Evolutionary conservation across 2,113 vertebrate genomes (phyloP).

Genomic region (Sphaerodactylus townsendi): DNA sequence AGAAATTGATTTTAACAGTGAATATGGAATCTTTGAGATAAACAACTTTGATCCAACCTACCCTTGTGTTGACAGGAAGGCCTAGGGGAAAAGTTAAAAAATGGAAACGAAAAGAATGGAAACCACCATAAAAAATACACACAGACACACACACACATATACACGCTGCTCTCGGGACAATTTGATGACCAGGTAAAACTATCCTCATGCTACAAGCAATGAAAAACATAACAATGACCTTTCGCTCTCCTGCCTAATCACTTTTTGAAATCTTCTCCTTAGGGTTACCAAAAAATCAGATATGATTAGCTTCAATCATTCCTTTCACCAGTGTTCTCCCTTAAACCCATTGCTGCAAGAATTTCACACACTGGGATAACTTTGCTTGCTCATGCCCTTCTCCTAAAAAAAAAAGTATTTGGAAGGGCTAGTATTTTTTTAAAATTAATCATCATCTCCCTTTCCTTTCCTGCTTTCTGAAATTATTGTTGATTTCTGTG

Average conservation of each 20-base stretch:
- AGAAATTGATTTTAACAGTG: constrained; percentile 75
- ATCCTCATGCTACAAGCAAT: constrained; percentile 64
- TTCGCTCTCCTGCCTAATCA: constrained; percentile 68
- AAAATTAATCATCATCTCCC: constrained; percentile 52
- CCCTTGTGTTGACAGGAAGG: constrained; percentile 95
- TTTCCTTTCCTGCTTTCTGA: constrained; percentile 53
- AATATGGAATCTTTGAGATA: constrained; percentile 72
- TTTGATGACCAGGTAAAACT: constrained; percentile 86
- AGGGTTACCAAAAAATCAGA: constrained; percentile 65
- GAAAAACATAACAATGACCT: constrained; percentile 66
- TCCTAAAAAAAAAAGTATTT: background rate
- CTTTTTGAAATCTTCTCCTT: constrained; percentile 67
- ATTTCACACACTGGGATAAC: constrained; percentile 54
- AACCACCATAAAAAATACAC: constrained; percentile 85
- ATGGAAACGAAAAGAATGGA: constrained; percentile 94
- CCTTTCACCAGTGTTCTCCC: constrained; percentile 64
- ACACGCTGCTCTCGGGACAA: constrained; percentile 59
- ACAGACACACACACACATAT: too few species aligned
- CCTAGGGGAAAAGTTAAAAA: constrained; percentile 96
- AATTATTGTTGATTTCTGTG: constrained; percentile 63
- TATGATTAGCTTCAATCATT: constrained; percentile 74
- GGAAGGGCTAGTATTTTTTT: constrained; percentile 56
- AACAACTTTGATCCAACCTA: constrained; percentile 75
- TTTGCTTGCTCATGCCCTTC: constrained; percentile 27
- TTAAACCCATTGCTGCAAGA: constrained; percentile 66